phyloP scores from a whole-genome alignment of 2,888 invertebrate genomes.

The Nipponacmea schrenckii region DNA sequence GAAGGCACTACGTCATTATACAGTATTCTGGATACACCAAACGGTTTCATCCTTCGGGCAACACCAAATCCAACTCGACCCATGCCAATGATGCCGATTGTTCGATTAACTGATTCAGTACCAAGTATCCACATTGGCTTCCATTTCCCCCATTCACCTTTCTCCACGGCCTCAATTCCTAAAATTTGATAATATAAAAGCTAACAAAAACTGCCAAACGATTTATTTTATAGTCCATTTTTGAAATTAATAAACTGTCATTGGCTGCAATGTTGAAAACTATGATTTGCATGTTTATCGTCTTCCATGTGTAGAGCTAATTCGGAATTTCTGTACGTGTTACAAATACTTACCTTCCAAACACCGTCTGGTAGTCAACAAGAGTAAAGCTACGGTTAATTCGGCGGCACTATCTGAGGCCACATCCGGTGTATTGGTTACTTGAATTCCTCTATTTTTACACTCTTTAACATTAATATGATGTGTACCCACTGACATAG shows the following conservation, averaged over 20 bases:
- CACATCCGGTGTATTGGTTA: slow-evolving; percentile 90
- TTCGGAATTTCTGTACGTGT: too few relatives aligned
- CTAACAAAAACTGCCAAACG: neutral
- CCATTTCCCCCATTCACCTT: slow-evolving; percentile 88
- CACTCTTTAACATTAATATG: slow-evolving; percentile 85
- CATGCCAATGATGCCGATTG: slow-evolving; percentile 72
- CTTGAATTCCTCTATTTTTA: slow-evolving; percentile 76
- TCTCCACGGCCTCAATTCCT: slow-evolving; percentile 65
- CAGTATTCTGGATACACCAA: slow-evolving; percentile 78
- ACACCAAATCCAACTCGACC: slow-evolving; percentile 75
- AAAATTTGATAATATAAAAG: slow-evolving; percentile 3
- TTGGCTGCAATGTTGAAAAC: too few relatives aligned
- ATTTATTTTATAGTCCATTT: too few relatives aligned
- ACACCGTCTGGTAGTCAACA: slow-evolving; percentile 81
- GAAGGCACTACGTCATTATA: slow-evolving; percentile 79
- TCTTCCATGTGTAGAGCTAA: too few relatives aligned
- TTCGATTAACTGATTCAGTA: slow-evolving; percentile 80
- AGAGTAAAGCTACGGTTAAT: slow-evolving; percentile 82
- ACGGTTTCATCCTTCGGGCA: slow-evolving; percentile 80
- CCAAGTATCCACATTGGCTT: slow-evolving; percentile 92
- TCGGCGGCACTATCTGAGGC: slow-evolving; percentile 84
- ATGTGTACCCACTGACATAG: slow-evolving; percentile 91
- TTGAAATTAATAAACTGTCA: too few relatives aligned
- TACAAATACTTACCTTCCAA: slow-evolving; percentile 42
- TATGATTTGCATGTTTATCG: too few relatives aligned